Conservation (phyloP, 2,113 vertebrate genomes). For the Psilopogon haemacephalus region DNA sequence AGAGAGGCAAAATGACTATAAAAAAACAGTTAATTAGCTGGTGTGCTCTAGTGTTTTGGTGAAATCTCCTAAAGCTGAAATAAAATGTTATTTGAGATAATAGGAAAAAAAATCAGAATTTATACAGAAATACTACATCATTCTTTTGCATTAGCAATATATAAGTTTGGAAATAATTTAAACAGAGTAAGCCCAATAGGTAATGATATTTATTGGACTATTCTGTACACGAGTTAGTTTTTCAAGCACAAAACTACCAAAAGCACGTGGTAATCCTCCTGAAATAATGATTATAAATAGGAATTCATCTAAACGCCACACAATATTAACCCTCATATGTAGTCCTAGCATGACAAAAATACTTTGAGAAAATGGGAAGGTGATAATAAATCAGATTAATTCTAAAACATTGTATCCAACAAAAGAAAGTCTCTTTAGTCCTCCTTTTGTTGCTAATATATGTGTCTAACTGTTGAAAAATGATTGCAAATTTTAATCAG, state of each 20-base stretch:
- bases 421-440: too few species aligned
- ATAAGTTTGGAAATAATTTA: neutral
- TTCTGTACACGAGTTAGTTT: neutral
- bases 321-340: neutral
- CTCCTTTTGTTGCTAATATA: too few species aligned
- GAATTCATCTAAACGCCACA: neutral
- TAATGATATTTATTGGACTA: neutral
- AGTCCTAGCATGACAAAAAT: neutral
- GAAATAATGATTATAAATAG: neutral
- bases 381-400: neutral
- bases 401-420: neutral
- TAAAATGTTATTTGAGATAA: neutral
- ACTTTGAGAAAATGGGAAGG: neutral
- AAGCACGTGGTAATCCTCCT: neutral
- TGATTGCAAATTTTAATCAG: too few species aligned
- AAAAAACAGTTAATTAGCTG: neutral
- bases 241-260: neutral
- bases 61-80: neutral
- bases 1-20: neutral
- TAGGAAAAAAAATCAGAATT: neutral
- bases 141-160: neutral
- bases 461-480: too few species aligned
- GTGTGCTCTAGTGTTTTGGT: neutral
- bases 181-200: neutral
- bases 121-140: neutral